Percentiles rank a stretch among this genome's conserved stretches.
These are phyloP conservation scores for Pimephales promelas DNA, from an alignment of 2,113 vertebrate genomes.

Conservation along the genomic window DNA sequence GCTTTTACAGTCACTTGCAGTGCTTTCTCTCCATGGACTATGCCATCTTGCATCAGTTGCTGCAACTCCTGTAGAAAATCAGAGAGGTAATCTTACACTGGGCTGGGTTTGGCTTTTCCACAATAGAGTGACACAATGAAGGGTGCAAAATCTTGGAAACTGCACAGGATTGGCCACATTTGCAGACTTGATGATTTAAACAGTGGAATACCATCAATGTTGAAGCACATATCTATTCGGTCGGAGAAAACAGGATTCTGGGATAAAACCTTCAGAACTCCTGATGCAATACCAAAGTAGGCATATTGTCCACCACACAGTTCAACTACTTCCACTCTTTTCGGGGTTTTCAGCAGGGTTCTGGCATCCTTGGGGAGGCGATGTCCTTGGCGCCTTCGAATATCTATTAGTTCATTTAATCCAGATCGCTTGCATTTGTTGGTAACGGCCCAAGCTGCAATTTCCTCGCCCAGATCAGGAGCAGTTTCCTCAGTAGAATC, in stretches of 20 bases:
- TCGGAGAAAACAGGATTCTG: constrained; percentile 12
- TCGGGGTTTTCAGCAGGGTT: not conserved
- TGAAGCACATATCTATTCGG: constrained; percentile 19
- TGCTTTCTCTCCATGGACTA: not conserved
- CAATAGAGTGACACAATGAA: constrained; percentile 38
- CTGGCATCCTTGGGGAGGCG: not conserved
- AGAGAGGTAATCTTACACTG: no score
- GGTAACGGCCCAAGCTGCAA: constrained; percentile 11
- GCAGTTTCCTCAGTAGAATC: constrained; percentile 2
- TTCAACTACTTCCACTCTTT: constrained; percentile 1
- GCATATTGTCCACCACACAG: not conserved
- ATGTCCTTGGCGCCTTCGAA: constrained; percentile 24
- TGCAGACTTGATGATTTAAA: constrained; percentile 31
- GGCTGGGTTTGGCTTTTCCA: not conserved
- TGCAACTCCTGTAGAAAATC: no score
- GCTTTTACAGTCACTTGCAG: constrained; percentile 30
- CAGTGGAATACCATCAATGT: constrained; percentile 33
- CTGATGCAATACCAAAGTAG: no score
- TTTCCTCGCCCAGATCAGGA: not conserved
- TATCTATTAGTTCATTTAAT: not conserved
- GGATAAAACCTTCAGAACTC: no score
- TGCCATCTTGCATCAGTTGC: no score
- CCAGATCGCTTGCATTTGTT: not conserved
- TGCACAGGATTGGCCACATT: constrained; percentile 40
- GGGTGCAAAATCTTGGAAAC: constrained; percentile 21